Percentiles rank a stretch among this genome's conserved stretches.
Conservation (phyloP, 2,888 invertebrate genomes). For the Erannis defoliaria region DNA sequence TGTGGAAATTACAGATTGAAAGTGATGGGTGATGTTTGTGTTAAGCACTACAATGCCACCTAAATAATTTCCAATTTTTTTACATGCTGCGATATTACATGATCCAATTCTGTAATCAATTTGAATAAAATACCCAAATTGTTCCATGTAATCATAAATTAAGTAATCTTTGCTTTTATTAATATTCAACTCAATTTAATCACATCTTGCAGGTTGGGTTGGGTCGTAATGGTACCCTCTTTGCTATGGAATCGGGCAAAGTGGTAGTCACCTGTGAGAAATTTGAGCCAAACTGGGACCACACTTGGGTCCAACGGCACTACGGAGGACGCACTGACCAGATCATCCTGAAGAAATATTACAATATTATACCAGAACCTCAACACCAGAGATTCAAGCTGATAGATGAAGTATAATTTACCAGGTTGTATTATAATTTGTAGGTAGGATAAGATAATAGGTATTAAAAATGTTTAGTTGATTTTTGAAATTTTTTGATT, state of each 20-base stretch:
- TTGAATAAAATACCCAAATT: no score
- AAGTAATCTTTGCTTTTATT: no score
- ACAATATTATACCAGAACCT: constrained; percentile 92
- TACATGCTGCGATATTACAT: no score
- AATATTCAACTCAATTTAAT: background rate
- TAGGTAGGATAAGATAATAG: background rate
- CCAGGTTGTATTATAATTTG: background rate
- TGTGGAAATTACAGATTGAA: background rate
- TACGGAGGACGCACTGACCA: constrained; percentile 89
- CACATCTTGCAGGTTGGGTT: constrained; percentile 90
- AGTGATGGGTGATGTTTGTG: no score
- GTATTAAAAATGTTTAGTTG: constrained; percentile 8
- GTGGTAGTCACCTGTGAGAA: constrained; percentile 94
- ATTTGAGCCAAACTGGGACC: constrained; percentile 92
- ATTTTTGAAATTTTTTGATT: background rate
- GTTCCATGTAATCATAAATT: background rate
- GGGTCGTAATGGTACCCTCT: constrained; percentile 92
- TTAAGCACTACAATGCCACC: no score
- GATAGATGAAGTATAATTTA: constrained; percentile 88
- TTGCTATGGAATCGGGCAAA: constrained; percentile 92
- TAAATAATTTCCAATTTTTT: no score
- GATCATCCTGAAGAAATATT: constrained; percentile 93
- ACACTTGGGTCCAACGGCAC: constrained; percentile 89
- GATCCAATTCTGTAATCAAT: no score
- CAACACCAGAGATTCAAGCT: constrained; percentile 93